Percentiles rank a stretch among this genome's conserved stretches.
Evolutionary conservation across 2,113 vertebrate genomes (phyloP).

Genomic region (Megaceryle maxima): DNA sequence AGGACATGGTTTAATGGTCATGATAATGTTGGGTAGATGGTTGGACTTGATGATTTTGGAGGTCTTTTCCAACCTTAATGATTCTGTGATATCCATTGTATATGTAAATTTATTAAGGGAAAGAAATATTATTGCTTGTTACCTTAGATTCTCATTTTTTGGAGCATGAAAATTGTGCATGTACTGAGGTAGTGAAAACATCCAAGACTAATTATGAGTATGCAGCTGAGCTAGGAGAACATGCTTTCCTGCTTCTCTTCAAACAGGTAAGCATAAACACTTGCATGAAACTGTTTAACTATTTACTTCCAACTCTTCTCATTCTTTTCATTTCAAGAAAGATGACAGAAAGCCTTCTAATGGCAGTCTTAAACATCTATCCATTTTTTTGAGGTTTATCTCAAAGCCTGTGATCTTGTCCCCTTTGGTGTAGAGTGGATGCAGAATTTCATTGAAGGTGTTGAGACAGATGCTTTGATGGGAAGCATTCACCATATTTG

Average conservation of each 20-base stretch:
- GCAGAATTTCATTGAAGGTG: neutral
- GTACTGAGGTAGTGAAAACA: constrained; percentile 66
- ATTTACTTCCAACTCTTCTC: neutral
- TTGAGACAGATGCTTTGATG: neutral
- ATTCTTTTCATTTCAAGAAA: neutral
- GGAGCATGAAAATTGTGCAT: constrained; percentile 75
- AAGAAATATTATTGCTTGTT: neutral
- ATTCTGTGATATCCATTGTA: neutral
- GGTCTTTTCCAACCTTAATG: no score
- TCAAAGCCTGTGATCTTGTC: neutral
- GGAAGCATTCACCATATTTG: neutral
- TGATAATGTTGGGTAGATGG: no score
- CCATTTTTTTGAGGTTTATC: neutral
- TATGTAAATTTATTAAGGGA: neutral
- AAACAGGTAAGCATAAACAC: constrained; percentile 67
- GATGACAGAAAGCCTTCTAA: neutral
- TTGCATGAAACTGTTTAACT: neutral
- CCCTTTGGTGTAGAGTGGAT: neutral
- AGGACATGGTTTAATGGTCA: no score
- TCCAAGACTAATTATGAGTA: constrained; percentile 55
- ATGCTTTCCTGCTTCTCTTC: constrained; percentile 72
- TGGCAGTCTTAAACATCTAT: neutral
- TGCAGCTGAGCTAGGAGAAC: constrained; percentile 68
- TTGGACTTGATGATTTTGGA: no score
- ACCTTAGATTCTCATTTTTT: constrained; percentile 63